Base-by-base conservation (phyloP, 1,140 invertebrate genomes). In the Bombus difficillimus region DNA sequence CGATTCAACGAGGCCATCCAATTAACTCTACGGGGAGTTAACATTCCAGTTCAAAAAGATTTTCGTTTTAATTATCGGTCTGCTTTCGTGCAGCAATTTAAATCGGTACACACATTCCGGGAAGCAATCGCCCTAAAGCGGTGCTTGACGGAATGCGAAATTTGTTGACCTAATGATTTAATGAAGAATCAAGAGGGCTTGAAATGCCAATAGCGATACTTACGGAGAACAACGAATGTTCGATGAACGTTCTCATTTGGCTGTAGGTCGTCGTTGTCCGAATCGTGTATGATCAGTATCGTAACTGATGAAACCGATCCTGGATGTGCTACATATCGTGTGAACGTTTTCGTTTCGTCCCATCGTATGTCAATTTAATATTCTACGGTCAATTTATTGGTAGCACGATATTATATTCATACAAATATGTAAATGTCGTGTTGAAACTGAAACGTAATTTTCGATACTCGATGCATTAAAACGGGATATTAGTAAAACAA, bases 141-240 rank as follows among this genome's bases (percentile, higher is more conserved):
- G 1, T 41, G 81, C 18, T 57, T 59, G 37, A 22, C n/a, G 43
- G 53, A 69, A 68, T 37, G 62, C 22, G 18, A 83, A 32, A 57
- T 77, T 57, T 57, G 73, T 77, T 77, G 73, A 68, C 6, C 62
- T 32, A 77, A 68, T 57, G 43, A 69, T 78, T 83, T 34, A 83
- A 83, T 28, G 74, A 77, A 34, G 41, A 69, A 57, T 39, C 4
- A 13, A 22, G 13, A 6, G 3, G 39, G 32, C n/a, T 74, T 12
- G 32, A 82, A 82, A 39, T 34, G 68, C 15, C 34, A 18, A 4
- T 5, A 34, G 53, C 69, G 4, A 3, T 62, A 73, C 18, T 18
- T 13, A 22, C 10, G 18, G 25, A 28, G 13, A 39, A 39, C 32
- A 57, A 25, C 25, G 18, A 25, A n/a, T 12, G 10, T 32, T 2